Base-by-base conservation (phyloP, 1,140 invertebrate species). In the Apis dorsata region DNA sequence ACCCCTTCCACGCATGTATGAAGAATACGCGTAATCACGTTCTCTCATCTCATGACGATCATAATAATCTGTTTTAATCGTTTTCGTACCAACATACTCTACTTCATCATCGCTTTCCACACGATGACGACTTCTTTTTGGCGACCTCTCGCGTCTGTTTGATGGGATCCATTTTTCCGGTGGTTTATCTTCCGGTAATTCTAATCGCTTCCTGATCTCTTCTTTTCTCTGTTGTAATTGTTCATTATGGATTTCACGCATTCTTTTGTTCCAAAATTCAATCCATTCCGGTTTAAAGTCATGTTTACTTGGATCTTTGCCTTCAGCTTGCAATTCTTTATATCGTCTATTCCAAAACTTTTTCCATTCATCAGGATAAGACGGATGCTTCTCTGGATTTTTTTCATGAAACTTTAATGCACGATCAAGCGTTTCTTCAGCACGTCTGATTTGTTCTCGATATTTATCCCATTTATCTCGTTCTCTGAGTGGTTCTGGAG, bases 221-320 rank as follows among this genome's bases (percentile, higher is more conserved):
- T 95, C 95, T 84, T 95, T 95, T 44, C 95, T 93, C 13, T 93
- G 90, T 60, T 95, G 94, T 11, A 97, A 73, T 82, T 97, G 96
- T 34, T 95, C 95, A 19, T 95, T 95, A 88, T 97, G 96, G 7
- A 98, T 92, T 81, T 97, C 96, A 44, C 96, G 95, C 95, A 97
- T 97, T 21, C 96, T 94, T 78, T 95, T 95, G 89, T 96, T 97
- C 97, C 97, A 98, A 89, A 95, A 97, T 59, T 95, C 93, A 65
- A 97, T 97, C 97, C 97, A 98, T 87, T 98, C 97, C 0, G 97
- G 97, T 88, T 97, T 98, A 89, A 97, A 98, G 89, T 98, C 97
- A 90, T 97, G 95, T 66, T 96, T 96, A 60, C 95, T 95, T 0
- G 97, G 96, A 92, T 98, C 97, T 90, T 96, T 96, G 62, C 96